These are phyloP conservation scores for Brachyptera risi DNA, from an alignment of 2,888 invertebrate species.

Conservation along the genomic window DNA sequence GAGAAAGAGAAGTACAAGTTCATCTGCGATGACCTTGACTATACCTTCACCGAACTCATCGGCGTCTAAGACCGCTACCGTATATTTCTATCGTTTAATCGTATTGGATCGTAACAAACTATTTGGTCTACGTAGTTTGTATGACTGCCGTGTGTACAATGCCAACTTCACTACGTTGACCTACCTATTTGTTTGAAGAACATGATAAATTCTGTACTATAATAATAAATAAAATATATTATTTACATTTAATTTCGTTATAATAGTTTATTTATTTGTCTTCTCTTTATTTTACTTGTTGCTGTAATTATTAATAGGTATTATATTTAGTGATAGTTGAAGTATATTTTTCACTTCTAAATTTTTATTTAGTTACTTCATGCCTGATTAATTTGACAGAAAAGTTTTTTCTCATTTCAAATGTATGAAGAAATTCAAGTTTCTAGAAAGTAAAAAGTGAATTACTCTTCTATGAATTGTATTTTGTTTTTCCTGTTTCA, in stretches of 20 bases:
- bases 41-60: constrained; percentile 69
- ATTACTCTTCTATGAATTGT: too few relatives aligned
- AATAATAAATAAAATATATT: constrained; percentile 29
- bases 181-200: constrained; percentile 12
- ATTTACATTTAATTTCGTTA: constrained; percentile 21
- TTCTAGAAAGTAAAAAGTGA: too few relatives aligned
- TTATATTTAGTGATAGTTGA: too few relatives aligned
- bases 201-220: constrained; percentile 25
- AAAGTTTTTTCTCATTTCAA: too few relatives aligned
- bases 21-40: constrained; percentile 72
- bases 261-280: neutral
- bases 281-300: constrained; percentile 35
- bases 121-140: constrained; percentile 26
- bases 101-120: neutral
- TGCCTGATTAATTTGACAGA: too few relatives aligned
- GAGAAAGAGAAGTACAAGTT: constrained; percentile 75
- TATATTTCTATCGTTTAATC: too few relatives aligned
- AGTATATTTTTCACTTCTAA: too few relatives aligned
- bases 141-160: constrained; percentile 10
- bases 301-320: too few relatives aligned
- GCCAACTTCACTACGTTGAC: constrained; percentile 23
- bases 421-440: too few relatives aligned
- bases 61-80: constrained; percentile 55
- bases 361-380: too few relatives aligned
- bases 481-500: too few relatives aligned